Evolutionary conservation across 2,888 invertebrate species (phyloP).

Genomic region (Macrosiphum euphorbiae): DNA sequence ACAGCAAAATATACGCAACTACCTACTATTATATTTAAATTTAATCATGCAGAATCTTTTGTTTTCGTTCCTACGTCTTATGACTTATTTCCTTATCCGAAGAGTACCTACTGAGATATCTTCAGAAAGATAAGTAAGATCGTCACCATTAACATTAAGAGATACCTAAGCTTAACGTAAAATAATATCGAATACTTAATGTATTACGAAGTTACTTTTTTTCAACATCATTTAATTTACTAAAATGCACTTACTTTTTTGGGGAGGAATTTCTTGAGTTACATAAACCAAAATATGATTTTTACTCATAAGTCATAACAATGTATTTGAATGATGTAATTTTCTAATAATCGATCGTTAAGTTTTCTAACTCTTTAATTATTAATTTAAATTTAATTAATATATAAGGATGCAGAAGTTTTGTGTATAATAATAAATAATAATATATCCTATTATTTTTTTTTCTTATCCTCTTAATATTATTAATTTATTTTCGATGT

Average conservation of each 20-base stretch:
- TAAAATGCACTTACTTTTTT: background rate
- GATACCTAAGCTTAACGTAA: background rate
- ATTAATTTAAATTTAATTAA: background rate
- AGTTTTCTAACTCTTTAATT: background rate
- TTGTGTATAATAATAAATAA: background rate
- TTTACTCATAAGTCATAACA: background rate
- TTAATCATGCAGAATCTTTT: background rate
- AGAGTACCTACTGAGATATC: background rate
- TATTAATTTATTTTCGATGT: background rate
- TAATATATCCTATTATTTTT: background rate
- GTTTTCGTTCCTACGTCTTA: background rate
- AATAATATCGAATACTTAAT: background rate
- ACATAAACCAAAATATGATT: background rate
- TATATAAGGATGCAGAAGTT: background rate
- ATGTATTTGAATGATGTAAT: background rate
- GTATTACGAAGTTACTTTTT: background rate
- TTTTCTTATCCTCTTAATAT: background rate
- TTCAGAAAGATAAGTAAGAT: background rate
- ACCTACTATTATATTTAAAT: background rate
- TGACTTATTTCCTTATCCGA: background rate
- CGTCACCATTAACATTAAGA: no score
- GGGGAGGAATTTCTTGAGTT: background rate
- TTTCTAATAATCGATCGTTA: background rate
- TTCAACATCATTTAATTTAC: background rate
- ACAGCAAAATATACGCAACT: background rate